Percentiles rank a stretch among this genome's conserved stretches.
Conservation (phyloP, 2,113 vertebrate species). For the Cygnus buccinator region DNA sequence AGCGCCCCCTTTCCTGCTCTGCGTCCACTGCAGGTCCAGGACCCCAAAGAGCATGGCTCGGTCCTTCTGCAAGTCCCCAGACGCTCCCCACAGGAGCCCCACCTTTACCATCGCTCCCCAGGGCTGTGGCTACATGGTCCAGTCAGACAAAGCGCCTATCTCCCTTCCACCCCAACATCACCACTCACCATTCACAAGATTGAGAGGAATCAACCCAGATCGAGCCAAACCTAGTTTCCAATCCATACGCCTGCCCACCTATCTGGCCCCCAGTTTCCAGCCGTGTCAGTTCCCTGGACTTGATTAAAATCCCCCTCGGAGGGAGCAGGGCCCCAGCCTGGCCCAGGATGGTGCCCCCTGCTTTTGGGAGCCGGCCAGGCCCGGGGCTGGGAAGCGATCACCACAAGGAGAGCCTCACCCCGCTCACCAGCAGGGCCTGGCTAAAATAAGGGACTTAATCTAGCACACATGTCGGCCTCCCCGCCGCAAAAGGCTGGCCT, state of each 20-base stretch:
- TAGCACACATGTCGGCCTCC: background rate
- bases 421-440: background rate
- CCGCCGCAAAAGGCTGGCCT: background rate
- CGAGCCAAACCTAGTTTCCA: background rate
- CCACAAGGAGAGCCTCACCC: background rate
- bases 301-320: background rate
- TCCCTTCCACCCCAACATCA: fast-evolving
- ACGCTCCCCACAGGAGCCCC: background rate
- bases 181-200: background rate
- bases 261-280: background rate
- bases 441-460: background rate
- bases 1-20: background rate
- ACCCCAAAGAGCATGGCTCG: background rate
- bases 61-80: background rate
- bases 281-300: background rate
- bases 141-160: background rate
- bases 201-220: fast-evolving
- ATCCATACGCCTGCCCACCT: background rate
- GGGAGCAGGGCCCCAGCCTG: background rate
- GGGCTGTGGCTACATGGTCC: background rate
- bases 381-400: background rate
- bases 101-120: fast-evolving
- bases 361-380: background rate
- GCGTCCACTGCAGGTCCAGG: fast-evolving
- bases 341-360: background rate